A percentile compares a stretch with the other conserved stretches of the same genome.
These are phyloP conservation scores for Salvelinus alpinus DNA, from an alignment of 2,113 vertebrate species.

Conservation along the genomic window DNA sequence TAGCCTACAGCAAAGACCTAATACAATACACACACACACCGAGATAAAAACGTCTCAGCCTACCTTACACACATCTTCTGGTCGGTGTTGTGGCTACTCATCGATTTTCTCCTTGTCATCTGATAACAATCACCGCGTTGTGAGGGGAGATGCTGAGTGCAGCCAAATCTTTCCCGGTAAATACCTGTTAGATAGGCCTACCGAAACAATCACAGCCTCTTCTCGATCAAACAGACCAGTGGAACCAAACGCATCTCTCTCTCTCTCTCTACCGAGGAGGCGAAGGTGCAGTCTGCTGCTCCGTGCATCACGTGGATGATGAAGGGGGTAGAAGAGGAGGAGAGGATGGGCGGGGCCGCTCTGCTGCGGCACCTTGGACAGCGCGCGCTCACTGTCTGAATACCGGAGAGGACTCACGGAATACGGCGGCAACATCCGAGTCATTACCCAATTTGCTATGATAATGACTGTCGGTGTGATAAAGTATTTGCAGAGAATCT, in stretches of 20 bases:
- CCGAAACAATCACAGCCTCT: background rate
- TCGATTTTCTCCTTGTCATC: slow-evolving; percentile 8
- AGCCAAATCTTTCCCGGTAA: background rate
- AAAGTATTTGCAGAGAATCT: background rate
- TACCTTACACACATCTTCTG: background rate
- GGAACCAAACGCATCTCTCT: background rate
- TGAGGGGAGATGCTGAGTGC: background rate
- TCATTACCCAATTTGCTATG: background rate
- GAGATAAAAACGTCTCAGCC: background rate
- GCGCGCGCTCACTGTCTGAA: slow-evolving; percentile 44
- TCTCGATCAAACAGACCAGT: background rate
- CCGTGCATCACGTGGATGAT: slow-evolving; percentile 60
- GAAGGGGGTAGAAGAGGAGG: background rate
- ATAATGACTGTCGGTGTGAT: background rate
- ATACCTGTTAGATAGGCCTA: background rate
- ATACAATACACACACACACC: background rate
- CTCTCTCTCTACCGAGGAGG: slow-evolving; percentile 53
- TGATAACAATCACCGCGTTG: background rate
- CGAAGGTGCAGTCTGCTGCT: slow-evolving; percentile 73
- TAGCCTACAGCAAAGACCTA: background rate
- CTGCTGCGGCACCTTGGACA: slow-evolving; percentile 68
- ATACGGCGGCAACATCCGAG: background rate
- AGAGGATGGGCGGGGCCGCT: slow-evolving; percentile 64
- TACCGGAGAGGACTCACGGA: background rate
- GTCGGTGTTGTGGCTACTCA: background rate